These are phyloP conservation scores for Pteropus rufus DNA, from an alignment of 2,797 vertebrate genomes.

Conservation along the genomic window DNA sequence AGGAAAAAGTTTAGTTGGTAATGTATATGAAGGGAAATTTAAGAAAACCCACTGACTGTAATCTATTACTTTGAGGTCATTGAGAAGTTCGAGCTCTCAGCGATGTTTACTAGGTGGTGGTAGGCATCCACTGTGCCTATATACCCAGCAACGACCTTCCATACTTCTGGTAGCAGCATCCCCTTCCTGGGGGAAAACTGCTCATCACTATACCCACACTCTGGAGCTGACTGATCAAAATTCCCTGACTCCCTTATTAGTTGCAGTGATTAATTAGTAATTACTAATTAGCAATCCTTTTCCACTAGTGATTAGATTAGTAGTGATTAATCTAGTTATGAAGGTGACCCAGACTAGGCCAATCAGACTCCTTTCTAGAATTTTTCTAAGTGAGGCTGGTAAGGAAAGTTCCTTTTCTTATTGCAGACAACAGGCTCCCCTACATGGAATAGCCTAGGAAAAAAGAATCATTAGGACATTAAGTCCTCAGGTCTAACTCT, in stretches of 20 bases:
- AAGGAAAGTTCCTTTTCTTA: not conserved
- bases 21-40: not conserved
- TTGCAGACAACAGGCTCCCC: not conserved
- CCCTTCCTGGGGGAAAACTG: not conserved
- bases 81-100: not conserved
- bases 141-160: not conserved
- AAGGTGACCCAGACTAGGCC: not conserved
- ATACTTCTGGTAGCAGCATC: not conserved
- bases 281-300: not conserved
- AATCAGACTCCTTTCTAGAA: not conserved
- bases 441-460: not conserved
- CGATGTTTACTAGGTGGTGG: no score
- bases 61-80: not conserved
- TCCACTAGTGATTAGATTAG: not conserved
- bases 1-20: not conserved
- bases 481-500: not conserved
- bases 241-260: not conserved
- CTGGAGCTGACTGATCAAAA: not conserved
- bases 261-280: not conserved
- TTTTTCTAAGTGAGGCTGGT: not conserved
- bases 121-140: not conserved
- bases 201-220: not conserved
- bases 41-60: not conserved
- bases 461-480: not conserved
- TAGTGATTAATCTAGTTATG: not conserved